A percentile compares a stretch with the other conserved stretches of the same genome.
Conservation (phyloP, 2,888 invertebrate species). For the Merodon equestris region DNA sequence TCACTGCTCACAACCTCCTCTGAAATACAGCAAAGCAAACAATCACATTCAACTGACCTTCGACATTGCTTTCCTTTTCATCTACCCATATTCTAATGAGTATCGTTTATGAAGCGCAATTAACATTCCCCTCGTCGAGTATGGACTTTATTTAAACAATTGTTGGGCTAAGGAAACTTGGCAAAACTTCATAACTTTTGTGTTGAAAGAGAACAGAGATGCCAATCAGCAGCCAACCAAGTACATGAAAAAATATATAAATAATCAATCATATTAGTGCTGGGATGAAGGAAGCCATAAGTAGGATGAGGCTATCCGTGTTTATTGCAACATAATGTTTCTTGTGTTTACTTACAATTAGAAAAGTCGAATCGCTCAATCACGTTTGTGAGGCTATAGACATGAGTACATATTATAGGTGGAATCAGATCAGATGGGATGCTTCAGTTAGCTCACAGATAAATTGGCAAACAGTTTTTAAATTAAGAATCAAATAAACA, state of each 20-base stretch:
- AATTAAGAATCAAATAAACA: conserved; percentile 16
- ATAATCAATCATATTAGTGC: conserved; percentile 8
- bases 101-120: conserved; percentile 17
- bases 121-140: conserved; percentile 16
- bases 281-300: conserved; percentile 14
- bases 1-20: too few relatives aligned
- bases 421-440: conserved; percentile 29
- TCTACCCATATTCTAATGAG: not conserved
- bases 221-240: not conserved
- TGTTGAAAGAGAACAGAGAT: conserved; percentile 39
- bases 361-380: conserved; percentile 22
- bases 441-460: conserved; percentile 35
- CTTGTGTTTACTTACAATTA: conserved; percentile 25
- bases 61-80: not conserved
- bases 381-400: conserved; percentile 6
- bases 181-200: conserved; percentile 39
- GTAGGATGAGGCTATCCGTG: not conserved
- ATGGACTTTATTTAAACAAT: conserved; percentile 38
- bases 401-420: too few relatives aligned
- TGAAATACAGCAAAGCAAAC: too few relatives aligned
- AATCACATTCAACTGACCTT: too few relatives aligned
- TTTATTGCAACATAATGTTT: conserved; percentile 21
- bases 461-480: conserved; percentile 46
- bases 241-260: too few relatives aligned
- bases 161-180: conserved; percentile 30